Base-by-base conservation (phyloP, 2,113 vertebrate species). In the Pollachius pollachius region DNA sequence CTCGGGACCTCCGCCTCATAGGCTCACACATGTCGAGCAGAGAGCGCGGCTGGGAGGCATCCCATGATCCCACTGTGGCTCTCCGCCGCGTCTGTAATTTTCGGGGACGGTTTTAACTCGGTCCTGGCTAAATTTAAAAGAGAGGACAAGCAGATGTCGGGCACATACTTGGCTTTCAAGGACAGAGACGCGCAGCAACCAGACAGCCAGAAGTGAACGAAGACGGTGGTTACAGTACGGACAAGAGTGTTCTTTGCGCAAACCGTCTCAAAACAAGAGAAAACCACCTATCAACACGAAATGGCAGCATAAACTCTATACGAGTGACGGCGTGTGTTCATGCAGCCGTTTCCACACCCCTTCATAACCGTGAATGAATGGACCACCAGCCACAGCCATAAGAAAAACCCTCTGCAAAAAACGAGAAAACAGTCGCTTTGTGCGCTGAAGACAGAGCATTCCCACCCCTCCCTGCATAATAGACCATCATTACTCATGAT, bases 21-120 rank as follows among this genome's bases (percentile, higher is more conserved):
- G 23, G 12, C 41, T 11, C 41, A 48, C 7, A 48, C 12, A 13
- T 48, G 21, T 23, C 21, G 21, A 23, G 23, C 23, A 23, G 23
- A 23, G 41, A 7, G 41, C 41, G 41, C 12, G 41, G 41, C 41
- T 48, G 41, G 41, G 41, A 48, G 12, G 41, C 41, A 48, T 48
- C 41, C 41, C 41, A 92, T 79, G 85, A 89, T 75, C 67, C 68
- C 68, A 66, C 73, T 74, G 69, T 64, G 73, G 67, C 66, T 65
- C 56, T 78, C 64, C 17, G 19, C 48, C 41, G 71, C 74, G 74
- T 78, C 85, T 90, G 80, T 88, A 84, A 88, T 88, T 88, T 86
- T 17, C 59, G 61, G 76, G 70, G 75, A 70, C 82, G 69, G 61
- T 80, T 89, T 84, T 84, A 87, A 79, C 81, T 81, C 74, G 37